These are phyloP conservation scores for Pocillopora verrucosa DNA, from an alignment of 64 coral and sea anemone species.

Conservation along the genomic window DNA sequence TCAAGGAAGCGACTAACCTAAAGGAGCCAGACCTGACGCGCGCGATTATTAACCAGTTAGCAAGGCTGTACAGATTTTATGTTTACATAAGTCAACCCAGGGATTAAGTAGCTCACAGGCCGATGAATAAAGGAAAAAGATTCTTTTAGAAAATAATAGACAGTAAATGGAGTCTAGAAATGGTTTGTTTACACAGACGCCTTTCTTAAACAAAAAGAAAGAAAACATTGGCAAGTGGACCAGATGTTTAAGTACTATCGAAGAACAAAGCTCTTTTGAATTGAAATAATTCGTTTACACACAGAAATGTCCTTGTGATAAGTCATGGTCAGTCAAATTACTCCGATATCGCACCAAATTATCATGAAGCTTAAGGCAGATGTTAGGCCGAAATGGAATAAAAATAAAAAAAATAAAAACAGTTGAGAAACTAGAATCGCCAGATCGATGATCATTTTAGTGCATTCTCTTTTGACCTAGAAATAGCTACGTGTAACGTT, in stretches of 20 bases:
- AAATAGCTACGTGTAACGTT: too few relatives aligned
- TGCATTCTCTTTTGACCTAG: too few relatives aligned
- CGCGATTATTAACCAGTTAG: not conserved
- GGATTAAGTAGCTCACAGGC: not conserved
- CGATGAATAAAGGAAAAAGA: slow-evolving; percentile 2
- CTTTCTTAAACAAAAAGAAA: not conserved
- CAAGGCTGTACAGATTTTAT: not conserved
- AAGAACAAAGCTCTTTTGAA: not conserved
- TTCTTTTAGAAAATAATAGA: slow-evolving; percentile 20
- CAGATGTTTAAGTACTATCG: not conserved
- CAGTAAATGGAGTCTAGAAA: slow-evolving; percentile 13
- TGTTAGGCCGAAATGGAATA: not conserved
- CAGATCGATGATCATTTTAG: too few relatives aligned
- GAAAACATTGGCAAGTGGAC: slow-evolving; percentile 17
- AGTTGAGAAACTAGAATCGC: too few relatives aligned
- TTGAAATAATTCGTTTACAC: not conserved
- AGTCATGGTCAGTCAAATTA: not conserved
- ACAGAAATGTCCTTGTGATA: slow-evolving; percentile 4
- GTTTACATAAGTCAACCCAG: slow-evolving; percentile 5
- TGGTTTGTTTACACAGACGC: not conserved
- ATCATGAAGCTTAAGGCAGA: not conserved
- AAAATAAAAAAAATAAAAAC: too few relatives aligned
- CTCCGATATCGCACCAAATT: not conserved
- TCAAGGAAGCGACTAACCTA: not conserved
- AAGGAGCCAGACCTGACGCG: not conserved